phyloP scores from a whole-genome alignment of 2,888 invertebrate genomes.

The Epicampocera succincta region DNA sequence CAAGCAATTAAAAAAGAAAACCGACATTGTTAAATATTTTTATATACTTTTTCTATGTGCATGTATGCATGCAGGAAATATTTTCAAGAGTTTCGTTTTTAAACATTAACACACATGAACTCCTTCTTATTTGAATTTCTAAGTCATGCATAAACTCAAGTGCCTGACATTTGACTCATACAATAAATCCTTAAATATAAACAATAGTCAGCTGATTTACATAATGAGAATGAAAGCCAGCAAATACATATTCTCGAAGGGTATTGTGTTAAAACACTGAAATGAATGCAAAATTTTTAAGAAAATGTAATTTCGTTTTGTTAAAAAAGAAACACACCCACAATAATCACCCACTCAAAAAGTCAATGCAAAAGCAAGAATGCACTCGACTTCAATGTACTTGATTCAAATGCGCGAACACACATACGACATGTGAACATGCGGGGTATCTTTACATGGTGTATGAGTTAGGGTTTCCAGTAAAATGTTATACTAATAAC shows the following conservation, averaged over 20 bases:
- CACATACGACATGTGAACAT: too few relatives aligned
- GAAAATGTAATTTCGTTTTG: not conserved
- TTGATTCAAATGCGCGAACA: not conserved
- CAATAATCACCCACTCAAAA: conserved; percentile 17
- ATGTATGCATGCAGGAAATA: not conserved
- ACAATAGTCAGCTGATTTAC: conserved; percentile 23
- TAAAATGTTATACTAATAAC: too few relatives aligned
- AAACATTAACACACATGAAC: conserved; percentile 5
- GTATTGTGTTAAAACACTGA: conserved; percentile 34
- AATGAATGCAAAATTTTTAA: conserved; percentile 4
- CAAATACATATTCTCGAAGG: conserved; percentile 10
- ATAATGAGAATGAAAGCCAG: not conserved
- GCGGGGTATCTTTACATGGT: too few relatives aligned
- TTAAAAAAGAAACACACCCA: conserved; percentile 1
- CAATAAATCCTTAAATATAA: conserved; percentile 18
- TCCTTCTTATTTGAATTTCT: not conserved
- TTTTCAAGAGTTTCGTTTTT: not conserved
- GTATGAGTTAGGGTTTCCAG: too few relatives aligned
- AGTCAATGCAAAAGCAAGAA: conserved; percentile 3
- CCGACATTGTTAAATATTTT: too few relatives aligned
- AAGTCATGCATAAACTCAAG: conserved; percentile 25
- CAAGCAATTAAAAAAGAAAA: too few relatives aligned
- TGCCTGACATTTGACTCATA: conserved; percentile 26
- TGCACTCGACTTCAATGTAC: conserved; percentile 17
- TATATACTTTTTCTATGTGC: too few relatives aligned